phyloP scores from a whole-genome alignment of 2,113 vertebrate species.

The Scolopax mira region DNA sequence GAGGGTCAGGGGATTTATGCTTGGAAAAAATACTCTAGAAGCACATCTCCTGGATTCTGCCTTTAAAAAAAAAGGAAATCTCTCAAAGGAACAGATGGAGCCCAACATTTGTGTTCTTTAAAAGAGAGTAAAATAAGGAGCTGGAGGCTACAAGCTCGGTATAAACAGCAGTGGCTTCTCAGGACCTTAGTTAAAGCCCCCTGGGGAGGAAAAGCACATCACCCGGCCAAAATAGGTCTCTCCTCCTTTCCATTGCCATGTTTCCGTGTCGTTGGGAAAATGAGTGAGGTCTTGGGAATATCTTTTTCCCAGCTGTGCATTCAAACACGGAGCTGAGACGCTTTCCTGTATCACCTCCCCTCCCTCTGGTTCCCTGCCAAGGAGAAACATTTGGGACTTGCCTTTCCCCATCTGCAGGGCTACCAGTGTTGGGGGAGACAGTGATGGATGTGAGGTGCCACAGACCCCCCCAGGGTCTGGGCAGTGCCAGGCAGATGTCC shows the following conservation, averaged over 20 bases:
- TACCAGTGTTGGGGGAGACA: rapidly evolving
- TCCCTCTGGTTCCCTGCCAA: not conserved
- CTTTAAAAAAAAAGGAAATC: not conserved
- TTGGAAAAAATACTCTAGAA: not conserved
- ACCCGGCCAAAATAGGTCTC: not conserved
- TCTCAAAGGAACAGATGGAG: not conserved
- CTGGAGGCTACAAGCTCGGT: not conserved
- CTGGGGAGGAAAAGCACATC: not conserved
- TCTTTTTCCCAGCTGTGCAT: not conserved
- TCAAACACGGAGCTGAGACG: not conserved
- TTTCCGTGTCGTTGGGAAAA: not conserved
- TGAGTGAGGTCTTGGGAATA: not conserved
- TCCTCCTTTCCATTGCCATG: not conserved
- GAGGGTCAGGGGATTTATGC: not conserved
- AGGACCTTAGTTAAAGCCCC: not conserved
- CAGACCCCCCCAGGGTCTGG: not conserved
- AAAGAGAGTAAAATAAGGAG: not conserved
- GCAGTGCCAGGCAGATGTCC: not conserved
- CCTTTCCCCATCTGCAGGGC: not conserved
- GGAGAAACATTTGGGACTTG: not conserved
- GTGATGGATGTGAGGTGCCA: not conserved
- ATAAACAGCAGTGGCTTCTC: not conserved
- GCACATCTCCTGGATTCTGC: not conserved
- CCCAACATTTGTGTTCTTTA: not conserved
- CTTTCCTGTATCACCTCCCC: not conserved